A percentile compares a stretch with the other conserved stretches of the same genome.
Conservation (phyloP, 2,113 vertebrate genomes). For the Litocranius walleri region DNA sequence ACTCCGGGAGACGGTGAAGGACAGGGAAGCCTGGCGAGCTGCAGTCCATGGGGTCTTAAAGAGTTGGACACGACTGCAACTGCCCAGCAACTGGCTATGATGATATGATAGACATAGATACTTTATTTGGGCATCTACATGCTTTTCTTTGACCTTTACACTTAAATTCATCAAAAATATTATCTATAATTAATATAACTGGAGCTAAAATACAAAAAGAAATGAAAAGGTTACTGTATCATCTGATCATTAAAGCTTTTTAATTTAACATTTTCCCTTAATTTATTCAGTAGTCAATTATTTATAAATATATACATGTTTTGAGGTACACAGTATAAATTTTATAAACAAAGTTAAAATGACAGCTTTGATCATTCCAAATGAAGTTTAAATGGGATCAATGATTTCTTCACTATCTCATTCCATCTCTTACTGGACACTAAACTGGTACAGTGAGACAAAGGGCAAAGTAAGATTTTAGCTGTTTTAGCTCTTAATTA, state of each 20-base stretch:
- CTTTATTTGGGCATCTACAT: too few relatives aligned
- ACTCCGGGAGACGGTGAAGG: not conserved
- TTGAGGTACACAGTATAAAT: not conserved
- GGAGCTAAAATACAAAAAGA: not conserved
- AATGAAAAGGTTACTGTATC: not conserved
- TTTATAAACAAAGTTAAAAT: not conserved
- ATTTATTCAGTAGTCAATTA: not conserved
- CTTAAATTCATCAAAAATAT: too few relatives aligned
- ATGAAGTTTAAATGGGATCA: not conserved
- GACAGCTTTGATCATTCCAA: not conserved
- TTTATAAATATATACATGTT: not conserved
- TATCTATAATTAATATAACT: not conserved
- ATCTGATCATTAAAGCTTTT: not conserved
- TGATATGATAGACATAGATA: too few relatives aligned
- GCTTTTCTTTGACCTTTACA: too few relatives aligned
- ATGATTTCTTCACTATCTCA: not conserved
- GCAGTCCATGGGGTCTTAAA: not conserved
- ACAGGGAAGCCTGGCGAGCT: not conserved
- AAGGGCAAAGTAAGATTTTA: not conserved
- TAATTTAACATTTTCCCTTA: constrained; percentile 9
- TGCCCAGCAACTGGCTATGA: too few relatives aligned
- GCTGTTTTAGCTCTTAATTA: not conserved
- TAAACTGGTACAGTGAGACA: not conserved
- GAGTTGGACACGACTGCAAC: fast-evolving
- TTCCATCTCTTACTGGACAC: not conserved